These are phyloP conservation scores for Digitonthophagus gazella DNA, from an alignment of 2,888 invertebrate genomes.

Conservation along the genomic window DNA sequence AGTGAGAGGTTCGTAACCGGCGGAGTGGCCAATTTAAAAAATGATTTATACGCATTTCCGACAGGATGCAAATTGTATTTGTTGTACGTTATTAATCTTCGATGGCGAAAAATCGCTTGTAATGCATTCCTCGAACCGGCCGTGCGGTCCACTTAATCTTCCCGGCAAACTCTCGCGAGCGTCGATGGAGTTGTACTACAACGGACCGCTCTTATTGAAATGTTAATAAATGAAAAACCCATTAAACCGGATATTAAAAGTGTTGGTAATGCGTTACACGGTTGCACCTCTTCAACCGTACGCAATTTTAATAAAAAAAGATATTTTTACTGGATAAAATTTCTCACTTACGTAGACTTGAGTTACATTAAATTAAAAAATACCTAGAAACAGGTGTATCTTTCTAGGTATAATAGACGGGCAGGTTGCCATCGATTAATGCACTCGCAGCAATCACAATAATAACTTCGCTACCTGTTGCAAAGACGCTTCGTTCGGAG, in stretches of 20 bases:
- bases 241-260: not conserved
- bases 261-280: not conserved
- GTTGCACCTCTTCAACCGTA: not conserved
- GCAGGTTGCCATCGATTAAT: not conserved
- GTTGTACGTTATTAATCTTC: conserved; percentile 4
- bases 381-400: too few species aligned
- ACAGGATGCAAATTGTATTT: conserved; percentile 20
- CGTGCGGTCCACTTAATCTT: not conserved
- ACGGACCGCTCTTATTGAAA: not conserved
- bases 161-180: not conserved
- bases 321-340: not conserved
- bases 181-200: not conserved
- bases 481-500: not conserved
- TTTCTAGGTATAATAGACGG: too few species aligned
- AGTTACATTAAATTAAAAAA: too few species aligned
- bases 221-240: not conserved
- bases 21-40: conserved; percentile 9
- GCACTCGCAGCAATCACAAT: not conserved
- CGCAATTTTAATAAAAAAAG: not conserved
- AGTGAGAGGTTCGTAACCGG: not conserved
- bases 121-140: not conserved
- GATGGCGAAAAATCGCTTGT: not conserved
- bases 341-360: too few species aligned
- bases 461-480: not conserved
- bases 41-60: conserved; percentile 19